A percentile compares a stretch with the other conserved stretches of the same genome.
Conservation (phyloP, 2,113 vertebrate species). For the Amphiprion ocellaris region DNA sequence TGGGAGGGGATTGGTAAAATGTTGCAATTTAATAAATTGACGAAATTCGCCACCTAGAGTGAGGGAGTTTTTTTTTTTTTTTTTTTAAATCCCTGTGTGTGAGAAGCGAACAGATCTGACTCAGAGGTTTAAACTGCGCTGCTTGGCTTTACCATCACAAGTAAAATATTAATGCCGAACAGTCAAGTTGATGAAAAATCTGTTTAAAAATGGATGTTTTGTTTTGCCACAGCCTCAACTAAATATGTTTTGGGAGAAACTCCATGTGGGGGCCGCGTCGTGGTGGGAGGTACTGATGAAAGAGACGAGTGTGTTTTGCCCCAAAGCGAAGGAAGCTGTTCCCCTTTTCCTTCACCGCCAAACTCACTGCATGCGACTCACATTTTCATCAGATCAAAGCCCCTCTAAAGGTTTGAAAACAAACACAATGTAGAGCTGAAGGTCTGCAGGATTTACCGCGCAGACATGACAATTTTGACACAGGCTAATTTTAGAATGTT, state of each 20-base stretch:
- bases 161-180: constrained; percentile 78
- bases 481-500: no score
- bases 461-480: background rate
- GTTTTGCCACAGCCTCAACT: constrained; percentile 70
- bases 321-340: constrained; percentile 72
- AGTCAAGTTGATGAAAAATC: constrained; percentile 67
- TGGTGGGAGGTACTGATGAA: constrained; percentile 80
- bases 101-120: constrained; percentile 24
- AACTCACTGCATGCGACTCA: constrained; percentile 49
- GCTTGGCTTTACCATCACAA: constrained; percentile 54
- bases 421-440: background rate
- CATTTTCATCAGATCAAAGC: constrained; percentile 66
- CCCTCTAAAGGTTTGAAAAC: constrained; percentile 10
- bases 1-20: constrained; percentile 31
- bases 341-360: constrained; percentile 39
- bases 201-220: constrained; percentile 77
- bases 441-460: background rate
- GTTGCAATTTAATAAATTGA: constrained; percentile 87
- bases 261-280: constrained; percentile 56
- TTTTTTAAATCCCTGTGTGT: background rate
- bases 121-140: constrained; percentile 55
- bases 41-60: constrained; percentile 52
- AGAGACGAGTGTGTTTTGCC: constrained; percentile 70
- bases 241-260: constrained; percentile 63
- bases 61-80: constrained; percentile 6